phyloP scores from a whole-genome alignment of 1,140 invertebrate genomes.

The Venturia canescens region DNA sequence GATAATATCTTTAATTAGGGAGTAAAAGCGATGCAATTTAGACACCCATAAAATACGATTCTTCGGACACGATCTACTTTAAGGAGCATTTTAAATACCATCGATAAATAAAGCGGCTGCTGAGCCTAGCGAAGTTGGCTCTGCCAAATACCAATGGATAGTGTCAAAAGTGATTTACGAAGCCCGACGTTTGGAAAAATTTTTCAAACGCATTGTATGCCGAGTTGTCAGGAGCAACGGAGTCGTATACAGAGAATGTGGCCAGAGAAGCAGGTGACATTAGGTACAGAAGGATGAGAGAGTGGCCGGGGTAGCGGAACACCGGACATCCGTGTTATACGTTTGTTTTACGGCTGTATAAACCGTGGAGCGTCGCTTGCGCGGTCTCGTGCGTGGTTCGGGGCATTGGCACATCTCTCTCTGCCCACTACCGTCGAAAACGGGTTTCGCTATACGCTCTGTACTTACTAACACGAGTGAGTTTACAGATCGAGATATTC shows the following conservation, averaged over 20 bases:
- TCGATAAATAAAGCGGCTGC: too few species aligned
- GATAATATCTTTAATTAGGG: too few species aligned
- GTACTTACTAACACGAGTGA: neutral
- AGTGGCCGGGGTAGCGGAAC: slow-evolving; percentile 64
- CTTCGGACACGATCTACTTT: too few species aligned
- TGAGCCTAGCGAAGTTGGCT: too few species aligned
- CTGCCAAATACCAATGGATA: too few species aligned
- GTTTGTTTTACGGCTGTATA: slow-evolving; percentile 48
- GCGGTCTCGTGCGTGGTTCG: slow-evolving; percentile 5
- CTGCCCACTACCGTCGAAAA: neutral
- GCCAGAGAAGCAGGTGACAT: slow-evolving; percentile 15
- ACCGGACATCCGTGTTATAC: slow-evolving; percentile 73
- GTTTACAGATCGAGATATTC: neutral
- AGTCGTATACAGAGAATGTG: neutral
- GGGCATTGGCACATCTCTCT: slow-evolving; percentile 13
- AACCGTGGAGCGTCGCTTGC: slow-evolving; percentile 4
- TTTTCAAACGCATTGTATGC: neutral
- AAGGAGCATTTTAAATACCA: too few species aligned
- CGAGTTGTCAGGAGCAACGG: neutral
- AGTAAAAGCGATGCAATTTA: too few species aligned
- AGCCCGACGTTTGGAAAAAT: too few species aligned
- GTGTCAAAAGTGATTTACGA: too few species aligned
- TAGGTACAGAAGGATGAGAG: slow-evolving; percentile 46
- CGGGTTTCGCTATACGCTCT: slow-evolving; percentile 25
- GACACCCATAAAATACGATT: too few species aligned